Base-by-base conservation (phyloP, 2,888 invertebrate genomes). In the Acrocyrtus sp. region DNA sequence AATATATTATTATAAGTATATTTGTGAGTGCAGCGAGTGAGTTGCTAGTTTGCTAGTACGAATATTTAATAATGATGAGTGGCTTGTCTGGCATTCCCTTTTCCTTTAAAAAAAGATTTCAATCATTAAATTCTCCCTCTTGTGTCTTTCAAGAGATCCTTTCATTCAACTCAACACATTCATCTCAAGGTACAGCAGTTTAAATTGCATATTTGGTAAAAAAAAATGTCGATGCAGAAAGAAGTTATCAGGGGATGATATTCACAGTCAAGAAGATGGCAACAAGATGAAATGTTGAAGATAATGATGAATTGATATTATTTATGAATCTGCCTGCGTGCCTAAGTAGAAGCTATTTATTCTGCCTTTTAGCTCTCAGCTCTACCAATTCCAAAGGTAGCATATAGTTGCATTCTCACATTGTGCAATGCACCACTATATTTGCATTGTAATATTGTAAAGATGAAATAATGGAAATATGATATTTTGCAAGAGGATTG, bases 91-190 rank as follows among this genome's bases (percentile, higher is more conserved):
- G 50, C 62, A 63, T 56, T 70, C 70, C 57, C 45, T 51, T 67
- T 63, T 57, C 63, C 70, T 51, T 63, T 34, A 8, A 34, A 62
- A 69, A 69, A 60, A 66, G 67, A 58, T 53, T 43, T 39, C 41
- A 58, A n/a, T 58, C 58, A 60, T 67, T 48, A 58, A 34, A 45
- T 66, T 48, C 66, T 66, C 39, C 34, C 5, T 34, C 34, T 34
- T 12, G 34, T 8, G 12, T 34, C 34, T 8, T 34, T 34, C 34
- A 34, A 34, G 8, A 5, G n/a, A 5, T n/a, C 15, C 45, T 12
- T 19, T 29, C 48, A 60, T 27, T 47, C 60, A 48, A 4, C 8
- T 17, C 17, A 45, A 17, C 6, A 12, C 39, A 39, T 6, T 39
- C 15, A 39, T 15, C 39, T 39, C 6, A 10, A 39, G 6, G 12